phyloP scores from a whole-genome alignment of 2,888 invertebrate genomes.

The Polyploca ridens region DNA sequence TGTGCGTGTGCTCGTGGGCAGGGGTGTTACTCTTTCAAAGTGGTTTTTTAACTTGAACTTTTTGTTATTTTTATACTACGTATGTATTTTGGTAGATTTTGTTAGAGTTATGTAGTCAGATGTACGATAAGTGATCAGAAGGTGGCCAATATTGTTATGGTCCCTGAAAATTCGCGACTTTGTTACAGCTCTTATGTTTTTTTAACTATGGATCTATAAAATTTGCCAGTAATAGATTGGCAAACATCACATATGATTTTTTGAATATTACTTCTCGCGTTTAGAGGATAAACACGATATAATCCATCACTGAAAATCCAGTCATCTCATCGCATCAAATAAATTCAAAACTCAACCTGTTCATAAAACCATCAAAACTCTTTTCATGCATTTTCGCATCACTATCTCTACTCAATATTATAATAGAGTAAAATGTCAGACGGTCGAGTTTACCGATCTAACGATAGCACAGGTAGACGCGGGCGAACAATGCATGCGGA shows the following conservation, averaged over 20 bases:
- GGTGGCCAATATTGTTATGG: too few relatives aligned
- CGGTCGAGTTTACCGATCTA: constrained; percentile 55
- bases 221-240: too few relatives aligned
- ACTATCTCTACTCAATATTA: not conserved
- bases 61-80: not conserved
- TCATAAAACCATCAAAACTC: too few relatives aligned
- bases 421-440: constrained; percentile 8
- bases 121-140: not conserved
- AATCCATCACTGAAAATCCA: too few relatives aligned
- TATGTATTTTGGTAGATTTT: not conserved
- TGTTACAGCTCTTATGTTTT: too few relatives aligned
- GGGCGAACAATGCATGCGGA: constrained; percentile 62
- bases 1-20: constrained; percentile 60
- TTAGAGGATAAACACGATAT: too few relatives aligned
- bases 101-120: not conserved
- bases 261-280: too few relatives aligned
- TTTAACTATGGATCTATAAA: too few relatives aligned
- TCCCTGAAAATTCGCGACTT: not conserved
- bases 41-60: constrained; percentile 38
- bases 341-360: too few relatives aligned
- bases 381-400: constrained; percentile 6
- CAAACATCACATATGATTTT: too few relatives aligned
- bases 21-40: constrained; percentile 53
- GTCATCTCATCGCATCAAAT: too few relatives aligned
- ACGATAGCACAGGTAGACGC: constrained; percentile 70